These are phyloP conservation scores for Tachuris rubrigastra DNA, from an alignment of 2,113 vertebrate genomes.

Conservation along the genomic window DNA sequence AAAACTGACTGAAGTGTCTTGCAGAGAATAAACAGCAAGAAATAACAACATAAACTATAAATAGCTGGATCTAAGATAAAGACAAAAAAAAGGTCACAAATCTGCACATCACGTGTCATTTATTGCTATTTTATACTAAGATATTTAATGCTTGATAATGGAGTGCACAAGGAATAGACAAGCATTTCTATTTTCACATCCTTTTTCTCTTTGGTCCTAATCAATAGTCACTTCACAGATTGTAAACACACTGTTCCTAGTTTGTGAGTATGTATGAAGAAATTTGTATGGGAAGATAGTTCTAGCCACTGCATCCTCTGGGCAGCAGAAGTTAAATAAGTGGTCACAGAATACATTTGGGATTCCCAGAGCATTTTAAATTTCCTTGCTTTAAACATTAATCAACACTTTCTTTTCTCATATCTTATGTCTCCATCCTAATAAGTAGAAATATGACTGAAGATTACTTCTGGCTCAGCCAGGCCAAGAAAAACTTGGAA, in stretches of 20 bases:
- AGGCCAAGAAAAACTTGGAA: neutral
- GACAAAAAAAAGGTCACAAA: neutral
- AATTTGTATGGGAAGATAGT: neutral
- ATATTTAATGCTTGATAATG: neutral
- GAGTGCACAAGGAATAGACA: neutral
- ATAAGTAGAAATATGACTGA: neutral
- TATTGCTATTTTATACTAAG: neutral
- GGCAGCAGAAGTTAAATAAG: neutral
- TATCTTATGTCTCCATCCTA: neutral
- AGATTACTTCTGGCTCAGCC: neutral
- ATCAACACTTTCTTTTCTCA: neutral
- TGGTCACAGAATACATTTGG: neutral
- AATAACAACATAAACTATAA: neutral
- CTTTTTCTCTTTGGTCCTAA: neutral
- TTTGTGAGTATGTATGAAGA: neutral
- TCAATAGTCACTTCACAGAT: neutral
- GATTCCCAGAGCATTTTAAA: neutral
- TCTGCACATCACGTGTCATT: rapidly evolving
- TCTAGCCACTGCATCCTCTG: neutral
- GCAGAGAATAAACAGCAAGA: neutral
- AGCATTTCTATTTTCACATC: neutral
- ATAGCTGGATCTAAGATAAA: neutral
- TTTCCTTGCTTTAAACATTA: neutral
- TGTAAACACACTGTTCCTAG: neutral
- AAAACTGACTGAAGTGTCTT: neutral